Conservation (phyloP, 2,888 invertebrate genomes). For the Philereme vetulata region DNA sequence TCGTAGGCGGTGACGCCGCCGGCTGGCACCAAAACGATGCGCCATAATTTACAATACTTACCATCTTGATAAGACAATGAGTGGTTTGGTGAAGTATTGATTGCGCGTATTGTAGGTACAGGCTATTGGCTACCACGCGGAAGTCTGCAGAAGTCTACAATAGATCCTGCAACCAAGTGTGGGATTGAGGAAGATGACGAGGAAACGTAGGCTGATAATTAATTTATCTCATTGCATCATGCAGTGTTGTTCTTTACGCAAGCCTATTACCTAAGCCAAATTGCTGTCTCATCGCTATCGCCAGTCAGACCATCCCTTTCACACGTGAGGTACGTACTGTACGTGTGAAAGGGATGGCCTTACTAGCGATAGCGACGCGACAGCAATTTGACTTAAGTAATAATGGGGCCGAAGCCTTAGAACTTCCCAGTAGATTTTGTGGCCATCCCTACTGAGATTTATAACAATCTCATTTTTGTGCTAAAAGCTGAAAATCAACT, state of each 20-base stretch:
- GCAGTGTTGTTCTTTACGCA: slow-evolving; percentile 26
- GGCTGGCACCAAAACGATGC: slow-evolving; percentile 64
- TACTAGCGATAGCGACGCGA: no score
- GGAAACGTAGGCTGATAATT: slow-evolving; percentile 48
- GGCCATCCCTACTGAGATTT: not conserved
- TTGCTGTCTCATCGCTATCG: no score
- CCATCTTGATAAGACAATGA: slow-evolving; percentile 64
- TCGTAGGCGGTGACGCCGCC: slow-evolving; percentile 63
- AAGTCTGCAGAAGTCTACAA: slow-evolving; percentile 40
- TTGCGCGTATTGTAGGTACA: slow-evolving; percentile 50
- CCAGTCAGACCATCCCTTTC: no score
- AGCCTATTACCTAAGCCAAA: no score
- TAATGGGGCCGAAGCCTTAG: slow-evolving; percentile 35
- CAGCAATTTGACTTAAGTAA: no score
- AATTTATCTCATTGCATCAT: slow-evolving; percentile 40
- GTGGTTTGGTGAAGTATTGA: slow-evolving; percentile 63
- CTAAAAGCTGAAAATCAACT: no score
- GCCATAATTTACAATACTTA: slow-evolving; percentile 65
- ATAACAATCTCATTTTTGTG: no score
- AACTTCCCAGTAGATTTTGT: slow-evolving; percentile 22
- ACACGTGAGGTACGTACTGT: no score
- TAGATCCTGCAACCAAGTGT: slow-evolving; percentile 37
- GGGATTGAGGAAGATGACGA: slow-evolving; percentile 50
- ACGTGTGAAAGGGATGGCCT: no score
- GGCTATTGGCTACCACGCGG: slow-evolving; percentile 37